A percentile compares a stretch with the other conserved stretches of the same genome.
These are phyloP conservation scores for Melipona beecheii DNA, from an alignment of 2,888 invertebrate species.

Conservation along the genomic window DNA sequence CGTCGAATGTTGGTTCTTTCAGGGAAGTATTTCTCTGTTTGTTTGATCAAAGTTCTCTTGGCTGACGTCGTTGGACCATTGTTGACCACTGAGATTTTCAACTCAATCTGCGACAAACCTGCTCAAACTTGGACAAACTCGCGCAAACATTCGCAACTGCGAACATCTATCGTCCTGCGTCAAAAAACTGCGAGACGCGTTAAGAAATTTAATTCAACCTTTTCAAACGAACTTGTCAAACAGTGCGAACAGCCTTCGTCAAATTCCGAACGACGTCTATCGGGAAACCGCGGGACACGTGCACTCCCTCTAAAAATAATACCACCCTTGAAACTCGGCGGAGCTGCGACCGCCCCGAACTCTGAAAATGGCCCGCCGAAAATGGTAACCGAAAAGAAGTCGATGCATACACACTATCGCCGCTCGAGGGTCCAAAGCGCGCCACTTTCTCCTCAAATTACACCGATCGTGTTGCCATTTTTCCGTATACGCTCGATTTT, in stretches of 20 bases:
- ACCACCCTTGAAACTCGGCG: slow-evolving; percentile 26
- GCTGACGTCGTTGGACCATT: no score
- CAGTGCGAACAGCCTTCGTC: no score
- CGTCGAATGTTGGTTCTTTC: background rate
- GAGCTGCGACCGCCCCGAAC: background rate
- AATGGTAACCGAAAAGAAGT: background rate
- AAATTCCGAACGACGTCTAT: no score
- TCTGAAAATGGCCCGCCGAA: background rate
- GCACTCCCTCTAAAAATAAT: slow-evolving; percentile 33
- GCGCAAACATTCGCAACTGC: background rate
- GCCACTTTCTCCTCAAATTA: no score
- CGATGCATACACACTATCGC: background rate
- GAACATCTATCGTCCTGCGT: background rate
- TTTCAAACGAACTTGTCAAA: no score
- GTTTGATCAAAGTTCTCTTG: background rate
- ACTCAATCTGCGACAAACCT: background rate
- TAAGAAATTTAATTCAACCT: no score
- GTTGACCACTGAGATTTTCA: no score
- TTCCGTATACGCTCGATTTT: no score
- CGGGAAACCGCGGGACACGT: no score
- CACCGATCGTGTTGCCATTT: no score
- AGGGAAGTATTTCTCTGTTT: background rate
- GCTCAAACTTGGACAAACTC: no score
- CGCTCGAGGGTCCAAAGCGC: slow-evolving; percentile 51
- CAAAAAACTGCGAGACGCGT: no score